Conservation (phyloP, 2,113 vertebrate species). For the Choloepus hoffmanni region DNA sequence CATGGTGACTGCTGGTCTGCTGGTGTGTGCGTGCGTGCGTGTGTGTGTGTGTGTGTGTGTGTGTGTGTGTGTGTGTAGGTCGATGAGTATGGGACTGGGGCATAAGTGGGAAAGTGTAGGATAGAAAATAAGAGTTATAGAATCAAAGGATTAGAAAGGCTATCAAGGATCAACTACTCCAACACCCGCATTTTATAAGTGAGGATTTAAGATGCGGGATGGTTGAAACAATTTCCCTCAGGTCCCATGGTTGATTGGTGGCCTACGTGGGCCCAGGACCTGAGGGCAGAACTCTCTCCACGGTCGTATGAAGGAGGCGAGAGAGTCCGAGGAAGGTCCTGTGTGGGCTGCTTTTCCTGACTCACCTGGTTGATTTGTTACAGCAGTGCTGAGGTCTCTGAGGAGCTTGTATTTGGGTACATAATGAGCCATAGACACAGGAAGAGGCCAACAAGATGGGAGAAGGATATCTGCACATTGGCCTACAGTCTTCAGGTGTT, state of each 20-base stretch:
- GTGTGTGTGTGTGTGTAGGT: not conserved
- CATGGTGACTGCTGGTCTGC: not conserved
- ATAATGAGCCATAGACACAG: not conserved
- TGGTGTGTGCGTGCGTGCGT: too few relatives aligned
- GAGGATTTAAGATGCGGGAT: not conserved
- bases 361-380: not conserved
- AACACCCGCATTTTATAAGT: not conserved
- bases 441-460: not conserved
- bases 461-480: not conserved
- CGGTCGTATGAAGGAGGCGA: fast-evolving
- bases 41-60: not conserved
- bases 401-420: not conserved
- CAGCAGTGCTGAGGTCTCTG: fast-evolving
- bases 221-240: not conserved
- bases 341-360: fast-evolving
- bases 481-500: not conserved
- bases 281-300: not conserved
- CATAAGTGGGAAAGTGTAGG: not conserved
- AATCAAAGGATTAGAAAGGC: not conserved
- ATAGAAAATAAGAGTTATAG: not conserved
- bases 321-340: not conserved
- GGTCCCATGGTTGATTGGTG: not conserved
- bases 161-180: not conserved
- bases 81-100: not conserved
- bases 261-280: not conserved